Evolutionary conservation across 1,140 invertebrate genomes (phyloP), one percentile per base, ranked within the genome.

Genomic region (Aethina tumida): DNA sequence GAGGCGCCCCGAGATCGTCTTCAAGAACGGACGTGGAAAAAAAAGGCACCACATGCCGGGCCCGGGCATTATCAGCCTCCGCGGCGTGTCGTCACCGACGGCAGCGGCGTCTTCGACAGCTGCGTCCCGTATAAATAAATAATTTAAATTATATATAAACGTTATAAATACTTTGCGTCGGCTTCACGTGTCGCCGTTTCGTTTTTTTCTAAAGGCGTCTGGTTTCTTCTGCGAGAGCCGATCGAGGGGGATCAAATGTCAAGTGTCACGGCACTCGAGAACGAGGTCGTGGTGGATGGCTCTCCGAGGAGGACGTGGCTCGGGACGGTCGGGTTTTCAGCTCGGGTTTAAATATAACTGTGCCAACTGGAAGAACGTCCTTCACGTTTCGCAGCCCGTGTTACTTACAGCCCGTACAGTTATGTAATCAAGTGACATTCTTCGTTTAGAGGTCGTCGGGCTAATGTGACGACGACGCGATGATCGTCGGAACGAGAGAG

Each of bases 351-450:
- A 26, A 33, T n/a, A n/a, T n/a, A 45, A 41, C 24, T 27, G 17
- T 42, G 35, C 21, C 30, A 40, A 30, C 34, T n/a, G n/a, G 43
- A 52, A 45, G 49, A 49, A 38, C 36, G 46, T 38, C 47, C 50
- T 49, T 53, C 44, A 32, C 41, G 46, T 38, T 47, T 39, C 35
- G 34, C 40, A 34, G 26, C 8, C 30, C 28, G 17, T 25, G 27
- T 35, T 33, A 32, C 25, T 39, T n/a, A n/a, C n/a, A n/a, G n/a
- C n/a, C n/a, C n/a, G 31, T 22, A 39, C 24, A 21, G 39, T 53
- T 53, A 45, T 44, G 48, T 38, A 52, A 50, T 39, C 31, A 41
- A 41, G 31, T 47, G 47, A 53, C 50, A 53, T 53, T 53, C 45
- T 53, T 53, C 24, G 27, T 39, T 50, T 47, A 35, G 43, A 51